Conservation (phyloP, 2,113 vertebrate genomes). For the Terrapene triunguis region DNA sequence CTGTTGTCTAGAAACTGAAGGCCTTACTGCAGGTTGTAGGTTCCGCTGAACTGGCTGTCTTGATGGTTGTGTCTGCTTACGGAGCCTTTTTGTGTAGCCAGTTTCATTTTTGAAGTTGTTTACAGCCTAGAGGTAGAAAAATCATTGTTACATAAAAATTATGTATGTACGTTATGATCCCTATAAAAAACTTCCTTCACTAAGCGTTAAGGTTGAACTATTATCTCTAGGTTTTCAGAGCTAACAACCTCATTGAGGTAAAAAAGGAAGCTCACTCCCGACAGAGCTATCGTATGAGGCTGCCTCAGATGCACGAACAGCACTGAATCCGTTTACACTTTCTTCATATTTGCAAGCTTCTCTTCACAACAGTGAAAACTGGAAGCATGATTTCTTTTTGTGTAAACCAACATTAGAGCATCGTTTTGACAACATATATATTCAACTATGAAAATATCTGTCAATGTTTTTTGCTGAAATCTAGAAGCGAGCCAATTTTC, state of each 20-base stretch:
- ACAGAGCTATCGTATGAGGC: background rate
- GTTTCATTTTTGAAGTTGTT: slow-evolving; percentile 96
- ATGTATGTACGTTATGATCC: background rate
- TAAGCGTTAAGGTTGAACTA: background rate
- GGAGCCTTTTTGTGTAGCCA: slow-evolving; percentile 84
- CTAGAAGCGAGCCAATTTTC: background rate
- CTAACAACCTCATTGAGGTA: background rate
- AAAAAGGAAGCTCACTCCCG: background rate
- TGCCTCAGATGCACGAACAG: background rate
- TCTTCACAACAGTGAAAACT: background rate
- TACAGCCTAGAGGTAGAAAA: slow-evolving; percentile 85
- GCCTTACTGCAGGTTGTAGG: slow-evolving; percentile 78
- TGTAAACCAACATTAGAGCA: background rate
- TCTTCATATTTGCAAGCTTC: background rate
- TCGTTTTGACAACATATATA: background rate
- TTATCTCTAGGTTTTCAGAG: background rate
- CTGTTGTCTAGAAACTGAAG: slow-evolving; percentile 84
- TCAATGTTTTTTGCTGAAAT: background rate
- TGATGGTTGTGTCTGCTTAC: slow-evolving; percentile 80
- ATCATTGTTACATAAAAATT: background rate
- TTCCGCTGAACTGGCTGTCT: slow-evolving; percentile 76
- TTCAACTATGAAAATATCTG: background rate
- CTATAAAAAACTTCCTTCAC: background rate
- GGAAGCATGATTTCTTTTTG: background rate
- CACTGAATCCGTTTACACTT: background rate